Percentiles rank a stretch among this genome's conserved stretches.
These are phyloP conservation scores for Phrynocephalus forsythii DNA, from an alignment of 2,797 vertebrate species.

Conservation along the genomic window DNA sequence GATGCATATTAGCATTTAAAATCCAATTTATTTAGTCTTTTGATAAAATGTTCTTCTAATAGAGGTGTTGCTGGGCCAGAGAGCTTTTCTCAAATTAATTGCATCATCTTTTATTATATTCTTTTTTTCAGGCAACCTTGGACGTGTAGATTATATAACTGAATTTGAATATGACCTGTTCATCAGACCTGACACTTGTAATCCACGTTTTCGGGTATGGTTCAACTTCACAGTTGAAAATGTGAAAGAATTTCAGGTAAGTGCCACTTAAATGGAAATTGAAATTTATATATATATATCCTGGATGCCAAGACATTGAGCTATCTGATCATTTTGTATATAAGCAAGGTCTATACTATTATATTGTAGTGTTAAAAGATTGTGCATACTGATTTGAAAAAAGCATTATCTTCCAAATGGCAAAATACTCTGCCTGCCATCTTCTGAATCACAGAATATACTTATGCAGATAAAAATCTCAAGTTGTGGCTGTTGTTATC, in stretches of 20 bases:
- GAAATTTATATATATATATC: background rate
- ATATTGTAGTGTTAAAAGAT: background rate
- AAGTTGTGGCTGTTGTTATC: background rate
- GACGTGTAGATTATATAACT: conserved; percentile 91
- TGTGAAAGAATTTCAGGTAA: conserved; percentile 93
- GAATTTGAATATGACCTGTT: conserved; percentile 98
- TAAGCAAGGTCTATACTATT: background rate
- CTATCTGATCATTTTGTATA: background rate
- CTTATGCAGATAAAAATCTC: background rate
- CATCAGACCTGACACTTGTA: conserved; percentile 97
- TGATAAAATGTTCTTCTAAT: background rate
- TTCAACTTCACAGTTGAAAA: conserved; percentile 99
- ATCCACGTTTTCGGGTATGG: conserved; percentile 97
- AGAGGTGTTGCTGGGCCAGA: background rate
- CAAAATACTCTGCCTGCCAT: background rate
- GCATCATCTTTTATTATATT: background rate
- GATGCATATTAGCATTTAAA: background rate
- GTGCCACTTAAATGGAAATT: conserved; percentile 47
- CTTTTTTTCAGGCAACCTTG: conserved; percentile 88
- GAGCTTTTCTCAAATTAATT: background rate
- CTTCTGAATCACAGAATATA: background rate
- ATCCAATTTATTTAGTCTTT: background rate
- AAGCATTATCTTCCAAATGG: background rate
- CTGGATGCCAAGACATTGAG: background rate
- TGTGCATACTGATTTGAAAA: conserved; percentile 1